Base-by-base conservation (phyloP, 2,113 vertebrate genomes). In the Amazona guildingii region DNA sequence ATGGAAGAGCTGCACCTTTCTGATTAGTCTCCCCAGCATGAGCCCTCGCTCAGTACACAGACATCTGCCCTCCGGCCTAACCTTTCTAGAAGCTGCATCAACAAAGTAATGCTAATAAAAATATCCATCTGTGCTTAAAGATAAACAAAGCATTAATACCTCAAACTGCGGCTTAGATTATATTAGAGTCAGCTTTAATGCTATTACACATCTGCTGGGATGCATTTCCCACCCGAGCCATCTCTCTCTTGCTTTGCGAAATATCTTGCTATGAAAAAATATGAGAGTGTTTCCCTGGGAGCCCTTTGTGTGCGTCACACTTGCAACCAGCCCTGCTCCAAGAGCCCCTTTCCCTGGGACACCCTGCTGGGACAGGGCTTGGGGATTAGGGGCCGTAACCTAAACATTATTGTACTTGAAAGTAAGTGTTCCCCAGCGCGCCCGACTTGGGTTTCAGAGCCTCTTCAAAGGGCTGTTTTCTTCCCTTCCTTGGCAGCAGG, bases 131-230 rank as follows among this genome's bases (percentile, higher is more conserved):
- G 97, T 97, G 97, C 97, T 98, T 97, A 96, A 98, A 98, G 97
- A 98, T 97, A 98, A 98, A 98, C 97, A 98, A 98, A 98, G 96
- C 97, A 97, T 98, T 98, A 98, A 98, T 98, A 98, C 83, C 97
- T 97, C 97, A 97, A 98, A 92, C 97, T 90, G 95, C 20, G 73
- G 87, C 95, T 98, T 98, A 97, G 95, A 95, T 97, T 97, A 96
- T 98, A 96, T 97, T 92, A 96, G 96, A 97, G 95, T 91, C 94
- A 90, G 83, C 93, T 98, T 97, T 97, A 97, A 97, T 97, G 98
- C 98, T 97, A 94, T 96, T 97, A 96, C 96, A 96, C 98, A 98
- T 98, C 98, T 98, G 98, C 87, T 98, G 86, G 95, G 94, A 90
- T 55, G 84, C 75, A 79, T 88, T 96, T 96, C 88, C 90, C 84